These are phyloP conservation scores for Neosalanx taihuensis DNA, from an alignment of 2,797 vertebrate species.

Conservation along the genomic window DNA sequence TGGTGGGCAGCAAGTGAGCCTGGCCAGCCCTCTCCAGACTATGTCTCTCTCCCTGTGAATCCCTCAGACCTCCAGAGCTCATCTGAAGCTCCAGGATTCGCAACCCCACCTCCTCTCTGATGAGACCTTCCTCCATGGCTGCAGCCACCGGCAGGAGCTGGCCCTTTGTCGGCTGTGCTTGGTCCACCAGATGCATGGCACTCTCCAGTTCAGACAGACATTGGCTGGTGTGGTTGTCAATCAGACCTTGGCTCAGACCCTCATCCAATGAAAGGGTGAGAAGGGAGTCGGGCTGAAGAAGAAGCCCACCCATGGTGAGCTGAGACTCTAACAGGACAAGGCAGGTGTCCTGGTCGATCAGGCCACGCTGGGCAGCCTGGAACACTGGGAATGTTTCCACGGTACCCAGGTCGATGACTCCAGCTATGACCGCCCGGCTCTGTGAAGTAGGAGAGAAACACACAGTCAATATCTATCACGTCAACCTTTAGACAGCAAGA, in stretches of 20 bases:
- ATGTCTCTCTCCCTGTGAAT: constrained; percentile 57
- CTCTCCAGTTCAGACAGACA: constrained; percentile 76
- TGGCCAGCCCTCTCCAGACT: constrained; percentile 76
- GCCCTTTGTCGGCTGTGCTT: constrained; percentile 38
- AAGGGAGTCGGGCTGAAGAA: constrained; percentile 78
- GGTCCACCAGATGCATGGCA: constrained; percentile 66
- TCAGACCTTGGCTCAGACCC: constrained; percentile 74
- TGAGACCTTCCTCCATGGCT: constrained; percentile 77
- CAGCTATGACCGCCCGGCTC: constrained; percentile 80
- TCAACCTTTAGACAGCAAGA: background rate
- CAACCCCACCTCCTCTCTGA: constrained; percentile 79
- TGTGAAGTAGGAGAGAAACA: constrained; percentile 66
- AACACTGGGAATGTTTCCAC: constrained; percentile 93
- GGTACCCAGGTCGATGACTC: constrained; percentile 93
- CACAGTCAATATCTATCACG: constrained; percentile 13
- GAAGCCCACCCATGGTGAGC: constrained; percentile 81
- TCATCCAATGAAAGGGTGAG: constrained; percentile 79
- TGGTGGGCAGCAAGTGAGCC: constrained; percentile 64
- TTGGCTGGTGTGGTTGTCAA: constrained; percentile 70
- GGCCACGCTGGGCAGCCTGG: constrained; percentile 86
- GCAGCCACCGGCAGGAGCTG: constrained; percentile 66
- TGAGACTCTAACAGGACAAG: constrained; percentile 85
- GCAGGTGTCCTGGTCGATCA: constrained; percentile 95
- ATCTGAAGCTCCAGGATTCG: constrained; percentile 84
- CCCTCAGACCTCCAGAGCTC: constrained; percentile 73